Evolutionary conservation across 2,797 vertebrate genomes (phyloP).

Genomic region (Gadopsis bispinosus): DNA sequence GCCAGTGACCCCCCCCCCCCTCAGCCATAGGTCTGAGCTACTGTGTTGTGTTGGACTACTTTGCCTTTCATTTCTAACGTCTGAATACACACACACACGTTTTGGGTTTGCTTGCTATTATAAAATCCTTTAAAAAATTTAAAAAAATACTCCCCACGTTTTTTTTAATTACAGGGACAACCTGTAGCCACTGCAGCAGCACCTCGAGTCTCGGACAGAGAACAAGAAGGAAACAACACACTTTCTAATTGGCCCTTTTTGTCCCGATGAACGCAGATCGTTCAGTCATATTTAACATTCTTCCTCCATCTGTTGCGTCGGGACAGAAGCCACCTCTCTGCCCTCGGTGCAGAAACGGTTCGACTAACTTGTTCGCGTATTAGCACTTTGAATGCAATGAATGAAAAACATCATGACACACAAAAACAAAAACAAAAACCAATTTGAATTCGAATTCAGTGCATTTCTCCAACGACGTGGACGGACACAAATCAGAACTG

Average conservation of each 20-base stretch:
- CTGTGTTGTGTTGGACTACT: neutral
- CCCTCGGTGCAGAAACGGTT: too few relatives aligned
- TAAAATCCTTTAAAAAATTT: neutral
- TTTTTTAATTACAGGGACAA: slow-evolving; percentile 27
- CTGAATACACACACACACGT: neutral
- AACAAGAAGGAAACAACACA: neutral
- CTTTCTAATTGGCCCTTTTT: too few relatives aligned
- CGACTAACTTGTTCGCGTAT: neutral
- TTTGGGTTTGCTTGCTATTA: neutral
- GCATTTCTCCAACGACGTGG: too few relatives aligned
- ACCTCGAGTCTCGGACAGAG: neutral
- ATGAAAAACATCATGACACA: neutral
- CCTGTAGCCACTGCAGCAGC: slow-evolving; percentile 40
- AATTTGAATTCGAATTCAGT: too few relatives aligned
- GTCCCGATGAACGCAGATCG: neutral
- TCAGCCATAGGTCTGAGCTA: slow-evolving; percentile 17
- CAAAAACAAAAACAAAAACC: too few relatives aligned
- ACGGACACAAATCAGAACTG: too few relatives aligned
- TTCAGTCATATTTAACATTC: neutral
- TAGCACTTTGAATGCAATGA: neutral
- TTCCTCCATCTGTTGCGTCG: slow-evolving; percentile 40
- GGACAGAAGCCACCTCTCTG: too few relatives aligned
- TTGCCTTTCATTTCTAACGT: neutral
- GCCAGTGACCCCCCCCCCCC: neutral
- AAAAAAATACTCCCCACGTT: neutral